A percentile compares a stretch with the other conserved stretches of the same genome.
Conservation (phyloP, 2,888 invertebrate genomes). For the Leptinotarsa haldemani region DNA sequence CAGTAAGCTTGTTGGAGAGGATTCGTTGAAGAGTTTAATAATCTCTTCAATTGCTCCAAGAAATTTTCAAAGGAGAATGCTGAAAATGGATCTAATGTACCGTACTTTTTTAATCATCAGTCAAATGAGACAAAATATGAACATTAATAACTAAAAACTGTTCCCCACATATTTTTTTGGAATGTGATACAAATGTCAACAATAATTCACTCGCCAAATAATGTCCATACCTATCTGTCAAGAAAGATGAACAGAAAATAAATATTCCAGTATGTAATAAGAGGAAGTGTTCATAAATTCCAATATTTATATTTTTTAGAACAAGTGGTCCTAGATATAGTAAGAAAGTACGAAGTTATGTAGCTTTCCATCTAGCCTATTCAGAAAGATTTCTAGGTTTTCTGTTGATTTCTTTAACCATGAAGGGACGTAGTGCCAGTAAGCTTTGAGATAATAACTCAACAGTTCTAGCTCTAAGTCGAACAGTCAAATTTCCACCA, state of each 20-base stretch:
- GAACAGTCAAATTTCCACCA: slow-evolving; percentile 29
- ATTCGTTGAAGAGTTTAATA: slow-evolving; percentile 33
- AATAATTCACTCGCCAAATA: slow-evolving; percentile 26
- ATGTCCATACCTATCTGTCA: slow-evolving; percentile 15
- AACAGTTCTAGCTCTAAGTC: slow-evolving; percentile 23
- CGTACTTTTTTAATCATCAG: slow-evolving; percentile 43
- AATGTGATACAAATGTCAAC: slow-evolving; percentile 25
- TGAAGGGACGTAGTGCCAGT: slow-evolving; percentile 16
- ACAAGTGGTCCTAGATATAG: slow-evolving; percentile 28
- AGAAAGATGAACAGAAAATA: slow-evolving; percentile 23
- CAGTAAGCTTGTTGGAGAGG: slow-evolving; percentile 36
- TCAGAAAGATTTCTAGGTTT: slow-evolving; percentile 29
- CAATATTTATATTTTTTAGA: slow-evolving; percentile 25
- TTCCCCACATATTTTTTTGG: slow-evolving; percentile 40
- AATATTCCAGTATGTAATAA: slow-evolving; percentile 25
- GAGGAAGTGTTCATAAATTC: slow-evolving; percentile 29
- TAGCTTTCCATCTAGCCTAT: slow-evolving; percentile 25
- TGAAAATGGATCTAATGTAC: slow-evolving; percentile 40
- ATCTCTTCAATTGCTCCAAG: slow-evolving; percentile 37
- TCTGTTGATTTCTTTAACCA: slow-evolving; percentile 26
- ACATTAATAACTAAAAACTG: slow-evolving; percentile 43
- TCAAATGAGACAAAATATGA: slow-evolving; percentile 42
- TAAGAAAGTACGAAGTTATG: slow-evolving; percentile 26
- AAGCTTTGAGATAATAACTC: slow-evolving; percentile 22
- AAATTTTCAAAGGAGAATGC: slow-evolving; percentile 45